phyloP scores from a whole-genome alignment of 2,797 vertebrate species.

The Syngnathus acus region DNA sequence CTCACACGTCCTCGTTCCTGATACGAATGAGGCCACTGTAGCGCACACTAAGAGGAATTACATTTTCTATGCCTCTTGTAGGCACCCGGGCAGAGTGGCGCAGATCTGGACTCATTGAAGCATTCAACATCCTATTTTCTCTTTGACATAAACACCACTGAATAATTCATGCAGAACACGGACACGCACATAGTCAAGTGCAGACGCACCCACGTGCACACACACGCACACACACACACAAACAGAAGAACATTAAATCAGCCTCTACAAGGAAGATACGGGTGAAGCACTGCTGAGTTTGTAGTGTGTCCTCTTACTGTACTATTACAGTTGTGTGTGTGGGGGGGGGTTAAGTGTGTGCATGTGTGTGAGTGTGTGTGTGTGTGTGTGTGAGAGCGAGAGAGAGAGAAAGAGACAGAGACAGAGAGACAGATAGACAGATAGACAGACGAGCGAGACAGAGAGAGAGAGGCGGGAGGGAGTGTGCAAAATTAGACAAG shows the following conservation, averaged over 20 bases:
- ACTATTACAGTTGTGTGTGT: slow-evolving; percentile 5
- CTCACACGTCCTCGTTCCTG: neutral
- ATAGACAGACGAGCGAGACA: no score
- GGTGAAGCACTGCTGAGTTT: slow-evolving; percentile 16
- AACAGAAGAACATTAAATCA: slow-evolving; percentile 11
- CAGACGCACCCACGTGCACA: neutral
- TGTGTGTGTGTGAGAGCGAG: no score
- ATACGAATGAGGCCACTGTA: neutral
- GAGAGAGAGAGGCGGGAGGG: no score
- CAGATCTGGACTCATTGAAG: slow-evolving; percentile 14
- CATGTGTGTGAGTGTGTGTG: no score
- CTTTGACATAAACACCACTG: slow-evolving; percentile 29
- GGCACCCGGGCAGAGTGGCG: slow-evolving; percentile 8
- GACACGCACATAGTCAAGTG: slow-evolving; percentile 7
- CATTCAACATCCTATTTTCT: slow-evolving; percentile 30
- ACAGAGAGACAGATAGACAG: neutral
- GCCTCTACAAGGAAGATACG: slow-evolving; percentile 26
- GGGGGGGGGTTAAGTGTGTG: no score
- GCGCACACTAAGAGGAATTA: neutral
- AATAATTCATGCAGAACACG: slow-evolving; percentile 40
- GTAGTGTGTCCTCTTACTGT: slow-evolving; percentile 3
- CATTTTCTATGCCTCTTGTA: neutral
- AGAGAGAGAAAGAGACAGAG: neutral
- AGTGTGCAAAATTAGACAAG: neutral
- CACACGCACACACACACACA: slow-evolving; percentile 8